phyloP scores from a whole-genome alignment of 2,113 vertebrate species.

The Peromyscus leucopus region DNA sequence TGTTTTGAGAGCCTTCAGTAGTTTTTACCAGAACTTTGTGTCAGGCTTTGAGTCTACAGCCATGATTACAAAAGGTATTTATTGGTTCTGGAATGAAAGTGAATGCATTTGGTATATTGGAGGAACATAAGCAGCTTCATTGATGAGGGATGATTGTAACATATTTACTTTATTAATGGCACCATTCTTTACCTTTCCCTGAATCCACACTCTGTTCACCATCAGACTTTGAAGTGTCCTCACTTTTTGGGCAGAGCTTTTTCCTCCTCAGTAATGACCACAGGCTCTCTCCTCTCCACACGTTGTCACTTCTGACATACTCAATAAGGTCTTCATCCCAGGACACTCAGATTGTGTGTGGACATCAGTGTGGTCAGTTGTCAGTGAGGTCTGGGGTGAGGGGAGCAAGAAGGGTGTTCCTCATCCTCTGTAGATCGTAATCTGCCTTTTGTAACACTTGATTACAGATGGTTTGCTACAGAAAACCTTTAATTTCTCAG shows the following conservation, averaged over 20 bases:
- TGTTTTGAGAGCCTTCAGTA: background rate
- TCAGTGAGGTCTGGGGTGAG: background rate
- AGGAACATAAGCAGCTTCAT: background rate
- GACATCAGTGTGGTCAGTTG: background rate
- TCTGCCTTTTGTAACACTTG: background rate
- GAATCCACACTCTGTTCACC: background rate
- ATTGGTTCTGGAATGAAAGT: background rate
- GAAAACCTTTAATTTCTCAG: background rate
- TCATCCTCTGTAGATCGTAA: background rate
- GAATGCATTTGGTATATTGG: background rate
- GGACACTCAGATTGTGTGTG: background rate
- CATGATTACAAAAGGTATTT: background rate
- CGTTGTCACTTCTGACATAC: background rate
- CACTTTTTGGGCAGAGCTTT: background rate
- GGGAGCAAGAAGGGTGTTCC: background rate
- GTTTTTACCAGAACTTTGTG: background rate
- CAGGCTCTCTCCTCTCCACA: background rate
- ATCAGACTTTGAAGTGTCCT: background rate
- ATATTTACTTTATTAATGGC: background rate
- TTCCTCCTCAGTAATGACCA: constrained; percentile 3
- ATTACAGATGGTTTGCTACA: background rate
- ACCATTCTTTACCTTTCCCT: background rate
- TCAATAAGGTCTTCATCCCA: background rate
- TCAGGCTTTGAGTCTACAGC: background rate
- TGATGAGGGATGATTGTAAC: background rate